phyloP scores from a whole-genome alignment of 1,140 invertebrate genomes.

The Formica selysi region DNA sequence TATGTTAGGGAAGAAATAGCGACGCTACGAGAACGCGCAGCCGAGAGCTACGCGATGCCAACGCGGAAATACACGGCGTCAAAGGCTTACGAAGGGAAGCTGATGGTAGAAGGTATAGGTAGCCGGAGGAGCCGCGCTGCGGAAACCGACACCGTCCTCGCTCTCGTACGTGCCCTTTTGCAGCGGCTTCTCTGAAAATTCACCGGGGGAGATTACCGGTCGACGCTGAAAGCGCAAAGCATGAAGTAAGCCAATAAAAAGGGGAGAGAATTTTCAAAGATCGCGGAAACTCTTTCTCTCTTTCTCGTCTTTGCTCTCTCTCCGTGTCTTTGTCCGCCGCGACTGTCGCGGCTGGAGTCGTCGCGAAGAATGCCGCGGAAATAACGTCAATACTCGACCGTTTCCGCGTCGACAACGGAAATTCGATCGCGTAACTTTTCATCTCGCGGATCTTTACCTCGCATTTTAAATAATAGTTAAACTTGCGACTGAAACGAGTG shows the following conservation, averaged over 20 bases:
- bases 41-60: background rate
- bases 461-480: background rate
- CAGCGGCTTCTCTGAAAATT: constrained; percentile 42
- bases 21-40: constrained; percentile 23
- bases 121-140: background rate
- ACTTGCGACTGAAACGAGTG: background rate
- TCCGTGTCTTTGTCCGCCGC: constrained; percentile 29
- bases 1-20: constrained; percentile 50
- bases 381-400: constrained; percentile 32
- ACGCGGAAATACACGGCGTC: constrained; percentile 41
- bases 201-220: constrained; percentile 41
- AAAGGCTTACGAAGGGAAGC: constrained; percentile 45
- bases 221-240: constrained; percentile 56
- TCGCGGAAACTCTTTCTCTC: background rate
- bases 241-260: constrained; percentile 38
- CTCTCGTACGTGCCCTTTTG: constrained; percentile 10
- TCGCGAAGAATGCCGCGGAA: constrained; percentile 28
- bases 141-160: constrained; percentile 26
- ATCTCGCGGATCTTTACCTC: background rate
- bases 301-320: background rate
- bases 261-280: constrained; percentile 35
- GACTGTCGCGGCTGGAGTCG: constrained; percentile 20
- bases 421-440: constrained; percentile 30
- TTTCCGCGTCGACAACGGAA: constrained; percentile 48
- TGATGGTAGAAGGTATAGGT: constrained; percentile 2